Conservation (phyloP, 2,113 vertebrate genomes). For the Rhagologus leucostigma region DNA sequence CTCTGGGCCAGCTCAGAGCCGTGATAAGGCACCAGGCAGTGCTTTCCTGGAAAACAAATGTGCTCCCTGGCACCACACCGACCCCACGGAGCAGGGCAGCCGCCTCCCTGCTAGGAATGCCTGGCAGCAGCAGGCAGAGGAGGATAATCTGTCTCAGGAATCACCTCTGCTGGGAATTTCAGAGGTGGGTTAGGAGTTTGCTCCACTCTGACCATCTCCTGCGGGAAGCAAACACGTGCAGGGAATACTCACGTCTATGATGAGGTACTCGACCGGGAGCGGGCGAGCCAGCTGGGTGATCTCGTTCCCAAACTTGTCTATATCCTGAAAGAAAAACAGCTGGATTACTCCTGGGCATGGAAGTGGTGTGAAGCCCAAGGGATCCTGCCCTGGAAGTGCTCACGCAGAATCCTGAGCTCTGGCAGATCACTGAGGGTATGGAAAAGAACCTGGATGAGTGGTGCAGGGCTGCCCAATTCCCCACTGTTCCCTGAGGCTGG, state of each 20-base stretch:
- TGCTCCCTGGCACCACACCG: neutral
- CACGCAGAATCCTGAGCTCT: neutral
- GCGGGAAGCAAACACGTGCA: neutral
- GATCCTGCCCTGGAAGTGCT: neutral
- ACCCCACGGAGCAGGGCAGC: neutral
- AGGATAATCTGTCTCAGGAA: neutral
- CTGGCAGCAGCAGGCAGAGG: neutral
- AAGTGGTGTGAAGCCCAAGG: neutral
- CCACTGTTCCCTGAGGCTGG: neutral
- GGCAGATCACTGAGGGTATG: neutral
- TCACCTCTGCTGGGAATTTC: accelerated
- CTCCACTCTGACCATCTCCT: neutral
- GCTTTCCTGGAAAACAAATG: neutral
- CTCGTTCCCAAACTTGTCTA: constrained; percentile 98
- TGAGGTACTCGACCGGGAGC: constrained; percentile 95
- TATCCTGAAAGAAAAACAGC: constrained; percentile 79
- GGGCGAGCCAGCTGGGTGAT: constrained; percentile 95
- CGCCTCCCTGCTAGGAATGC: neutral
- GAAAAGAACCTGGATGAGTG: neutral
- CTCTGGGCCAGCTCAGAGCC: neutral
- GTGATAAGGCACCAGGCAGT: neutral
- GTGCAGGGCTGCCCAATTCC: neutral
- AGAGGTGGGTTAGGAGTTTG: neutral
- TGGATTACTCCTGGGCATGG: neutral
- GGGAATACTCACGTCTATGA: constrained; percentile 89